Evolutionary conservation across 2,888 invertebrate species (phyloP).

Genomic region (Trachelus tabidus): DNA sequence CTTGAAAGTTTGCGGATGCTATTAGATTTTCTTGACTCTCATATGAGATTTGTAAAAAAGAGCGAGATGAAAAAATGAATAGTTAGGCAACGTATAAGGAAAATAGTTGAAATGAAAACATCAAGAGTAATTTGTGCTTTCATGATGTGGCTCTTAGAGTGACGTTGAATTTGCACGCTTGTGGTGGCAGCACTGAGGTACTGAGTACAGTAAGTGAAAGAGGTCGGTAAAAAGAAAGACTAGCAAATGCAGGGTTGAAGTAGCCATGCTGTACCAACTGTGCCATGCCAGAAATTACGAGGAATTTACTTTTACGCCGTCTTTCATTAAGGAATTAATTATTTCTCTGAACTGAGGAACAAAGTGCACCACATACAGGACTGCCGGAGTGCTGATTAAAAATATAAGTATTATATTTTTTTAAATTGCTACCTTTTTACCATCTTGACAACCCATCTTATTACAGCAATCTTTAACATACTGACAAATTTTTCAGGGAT

Average conservation of each 20-base stretch:
- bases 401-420: not conserved
- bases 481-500: not conserved
- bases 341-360: constrained; percentile 20
- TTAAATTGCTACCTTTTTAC: not conserved
- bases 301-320: constrained; percentile 28
- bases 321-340: constrained; percentile 40
- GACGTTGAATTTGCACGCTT: not conserved
- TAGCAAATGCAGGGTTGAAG: not conserved
- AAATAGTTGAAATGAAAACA: not conserved
- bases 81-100: not conserved
- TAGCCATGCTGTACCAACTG: not conserved
- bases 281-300: not conserved
- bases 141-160: not conserved
- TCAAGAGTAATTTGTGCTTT: constrained; percentile 7
- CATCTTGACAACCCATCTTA: too few relatives aligned
- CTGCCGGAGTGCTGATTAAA: not conserved
- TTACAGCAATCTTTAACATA: not conserved
- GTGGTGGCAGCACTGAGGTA: not conserved
- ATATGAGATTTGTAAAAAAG: too few relatives aligned
- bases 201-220: not conserved
- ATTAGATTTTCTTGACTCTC: too few relatives aligned
- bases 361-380: not conserved
- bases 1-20: not conserved
- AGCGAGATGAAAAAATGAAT: not conserved
- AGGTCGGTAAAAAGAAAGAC: not conserved